phyloP scores from a whole-genome alignment of 2,888 invertebrate species.

The Pinctada fucata region DNA sequence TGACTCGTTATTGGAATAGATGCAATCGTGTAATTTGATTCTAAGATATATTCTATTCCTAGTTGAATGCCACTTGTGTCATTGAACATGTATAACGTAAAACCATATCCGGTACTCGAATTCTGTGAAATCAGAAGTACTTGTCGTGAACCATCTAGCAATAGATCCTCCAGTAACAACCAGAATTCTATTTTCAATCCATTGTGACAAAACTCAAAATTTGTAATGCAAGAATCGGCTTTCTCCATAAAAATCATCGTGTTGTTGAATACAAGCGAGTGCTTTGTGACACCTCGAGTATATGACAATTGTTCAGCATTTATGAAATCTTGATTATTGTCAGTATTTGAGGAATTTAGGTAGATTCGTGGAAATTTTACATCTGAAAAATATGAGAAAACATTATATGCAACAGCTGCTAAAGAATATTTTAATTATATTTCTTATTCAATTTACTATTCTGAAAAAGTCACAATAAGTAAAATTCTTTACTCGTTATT shows the following conservation, averaged over 20 bases:
- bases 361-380: constrained; percentile 9
- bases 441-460: no score
- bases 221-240: constrained; percentile 39
- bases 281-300: constrained; percentile 18
- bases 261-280: constrained; percentile 22
- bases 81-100: constrained; percentile 15
- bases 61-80: not conserved
- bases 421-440: no score
- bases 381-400: constrained; percentile 8
- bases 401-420: no score
- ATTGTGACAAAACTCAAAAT: constrained; percentile 44
- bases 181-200: constrained; percentile 40
- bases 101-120: constrained; percentile 5
- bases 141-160: not conserved
- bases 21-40: not conserved
- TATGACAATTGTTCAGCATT: constrained; percentile 6
- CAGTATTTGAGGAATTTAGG: constrained; percentile 11
- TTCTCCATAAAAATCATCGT: constrained; percentile 5
- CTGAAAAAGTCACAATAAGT: no score
- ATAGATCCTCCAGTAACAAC: constrained; percentile 13
- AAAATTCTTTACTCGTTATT: no score
- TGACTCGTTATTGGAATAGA: constrained; percentile 15
- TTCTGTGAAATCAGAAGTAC: constrained; percentile 15
- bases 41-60: constrained; percentile 17
- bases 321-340: constrained; percentile 3